These are phyloP conservation scores for Buceros bicornis DNA, from an alignment of 2,797 vertebrate species.

Conservation along the genomic window DNA sequence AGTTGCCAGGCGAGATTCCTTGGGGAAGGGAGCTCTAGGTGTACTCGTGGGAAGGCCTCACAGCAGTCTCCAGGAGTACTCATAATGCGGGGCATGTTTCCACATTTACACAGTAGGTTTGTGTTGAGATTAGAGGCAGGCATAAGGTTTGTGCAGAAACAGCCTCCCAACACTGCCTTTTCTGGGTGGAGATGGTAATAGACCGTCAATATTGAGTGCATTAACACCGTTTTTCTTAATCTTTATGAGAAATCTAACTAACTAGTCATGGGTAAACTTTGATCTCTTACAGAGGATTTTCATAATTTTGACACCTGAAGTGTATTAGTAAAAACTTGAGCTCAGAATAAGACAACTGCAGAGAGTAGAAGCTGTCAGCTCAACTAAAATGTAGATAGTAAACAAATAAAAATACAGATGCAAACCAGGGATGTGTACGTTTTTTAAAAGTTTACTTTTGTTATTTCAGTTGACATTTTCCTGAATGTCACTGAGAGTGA, in stretches of 20 bases:
- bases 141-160: background rate
- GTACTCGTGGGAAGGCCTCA: background rate
- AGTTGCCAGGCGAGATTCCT: background rate
- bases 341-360: background rate
- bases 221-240: background rate
- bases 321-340: background rate
- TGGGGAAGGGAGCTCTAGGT: background rate
- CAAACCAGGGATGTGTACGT: constrained; percentile 17
- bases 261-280: background rate
- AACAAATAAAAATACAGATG: constrained; percentile 5
- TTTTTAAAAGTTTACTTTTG: constrained; percentile 64
- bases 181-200: background rate
- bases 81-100: background rate
- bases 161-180: background rate
- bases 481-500: constrained; percentile 66
- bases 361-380: background rate
- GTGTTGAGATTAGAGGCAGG: background rate
- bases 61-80: background rate
- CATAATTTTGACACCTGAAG: background rate
- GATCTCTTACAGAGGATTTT: background rate
- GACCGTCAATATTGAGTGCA: background rate
- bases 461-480: constrained; percentile 73
- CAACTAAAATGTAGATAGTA: background rate
- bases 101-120: background rate
- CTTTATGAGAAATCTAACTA: background rate